Base-by-base conservation (phyloP, 2,888 invertebrate genomes). In the Hirtodrosophila alboralis region DNA sequence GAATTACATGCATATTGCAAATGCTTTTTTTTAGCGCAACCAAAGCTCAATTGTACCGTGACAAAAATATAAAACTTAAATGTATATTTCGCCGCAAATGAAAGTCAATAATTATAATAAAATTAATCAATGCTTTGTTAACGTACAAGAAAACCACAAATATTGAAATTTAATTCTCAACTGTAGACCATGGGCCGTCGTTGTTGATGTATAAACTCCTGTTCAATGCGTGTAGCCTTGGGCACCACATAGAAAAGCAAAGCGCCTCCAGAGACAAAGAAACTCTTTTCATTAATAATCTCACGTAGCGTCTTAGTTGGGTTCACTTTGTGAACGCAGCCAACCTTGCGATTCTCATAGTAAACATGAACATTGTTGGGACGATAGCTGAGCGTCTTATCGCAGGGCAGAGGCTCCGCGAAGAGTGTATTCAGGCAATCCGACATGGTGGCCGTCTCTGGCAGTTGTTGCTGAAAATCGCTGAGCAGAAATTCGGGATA, bases 401-500 rank as follows among this genome's bases (percentile, higher is more conserved):
- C 97, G 95, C 96, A 96, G 0, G 92, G 92, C 3, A 95, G 92
- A 23, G 92, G 92, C n/a, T 93, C 93, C 0, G 92, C 92, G 83
- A 97, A 95, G 34, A 96, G 89, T 74, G 93, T 92, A 30, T 91
- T 90, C n/a, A 95, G 84, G 51, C 94, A 93, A 41, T 93, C 93
- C 16, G 84, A 58, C 78, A 95, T 91, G 16, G 94, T 94, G 64
- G 67, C 92, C 75, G 94, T 92, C 91, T 98, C 97, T 7, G 93
- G 92, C 84, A 97, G 96, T 56, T 93, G 92, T 88, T 95, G 94
- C 31, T 98, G 93, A 77, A 97, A 96, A 90, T 99, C 98, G 41
- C 96, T 95, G 80, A 95, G 94, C 57, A 94, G 92, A 86, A 94
- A 94, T 90, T 98, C 97, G 0, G 98, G 98, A 90, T 98, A 98